A percentile compares a stretch with the other conserved stretches of the same genome.
phyloP scores from a whole-genome alignment of 2,113 vertebrate species.

The Neolamprologus kungweensis region DNA sequence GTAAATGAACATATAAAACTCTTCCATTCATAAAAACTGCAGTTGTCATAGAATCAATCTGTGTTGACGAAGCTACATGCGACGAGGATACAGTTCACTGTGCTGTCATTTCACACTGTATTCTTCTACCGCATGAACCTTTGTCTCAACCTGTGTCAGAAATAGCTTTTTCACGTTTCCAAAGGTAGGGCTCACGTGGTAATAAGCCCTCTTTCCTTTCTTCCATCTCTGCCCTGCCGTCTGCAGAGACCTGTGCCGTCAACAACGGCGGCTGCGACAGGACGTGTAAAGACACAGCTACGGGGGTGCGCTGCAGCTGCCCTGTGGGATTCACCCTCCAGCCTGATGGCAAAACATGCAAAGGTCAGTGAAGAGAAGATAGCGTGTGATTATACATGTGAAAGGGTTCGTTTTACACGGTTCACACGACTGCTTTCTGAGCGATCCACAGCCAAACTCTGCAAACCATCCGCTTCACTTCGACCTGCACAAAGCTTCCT shows the following conservation, averaged over 20 bases:
- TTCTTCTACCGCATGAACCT: conserved; percentile 35
- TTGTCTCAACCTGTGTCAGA: conserved; percentile 5
- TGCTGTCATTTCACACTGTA: not conserved
- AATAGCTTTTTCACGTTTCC: not conserved
- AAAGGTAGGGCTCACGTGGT: not conserved
- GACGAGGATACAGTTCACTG: not conserved
- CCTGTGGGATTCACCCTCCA: conserved; percentile 95
- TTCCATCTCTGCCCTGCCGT: conserved; percentile 14
- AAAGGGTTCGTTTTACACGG: not conserved
- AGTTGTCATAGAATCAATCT: not conserved
- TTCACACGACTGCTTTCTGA: not conserved
- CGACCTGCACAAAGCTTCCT: not conserved
- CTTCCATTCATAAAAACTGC: not conserved
- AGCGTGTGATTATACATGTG: not conserved
- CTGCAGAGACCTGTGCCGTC: conserved; percentile 92
- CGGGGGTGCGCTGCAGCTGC: conserved; percentile 95
- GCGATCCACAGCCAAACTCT: conserved; percentile 46
- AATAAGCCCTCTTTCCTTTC: not conserved
- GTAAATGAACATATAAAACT: not conserved
- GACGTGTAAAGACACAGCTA: conserved; percentile 95
- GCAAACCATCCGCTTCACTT: not conserved
- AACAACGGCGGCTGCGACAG: conserved; percentile 96
- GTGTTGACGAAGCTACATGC: conserved; percentile 32
- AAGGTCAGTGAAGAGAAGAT: conserved; percentile 79
- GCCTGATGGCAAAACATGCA: conserved; percentile 95